Conservation (phyloP, 2,797 vertebrate species). For the Clarias fuscus region DNA sequence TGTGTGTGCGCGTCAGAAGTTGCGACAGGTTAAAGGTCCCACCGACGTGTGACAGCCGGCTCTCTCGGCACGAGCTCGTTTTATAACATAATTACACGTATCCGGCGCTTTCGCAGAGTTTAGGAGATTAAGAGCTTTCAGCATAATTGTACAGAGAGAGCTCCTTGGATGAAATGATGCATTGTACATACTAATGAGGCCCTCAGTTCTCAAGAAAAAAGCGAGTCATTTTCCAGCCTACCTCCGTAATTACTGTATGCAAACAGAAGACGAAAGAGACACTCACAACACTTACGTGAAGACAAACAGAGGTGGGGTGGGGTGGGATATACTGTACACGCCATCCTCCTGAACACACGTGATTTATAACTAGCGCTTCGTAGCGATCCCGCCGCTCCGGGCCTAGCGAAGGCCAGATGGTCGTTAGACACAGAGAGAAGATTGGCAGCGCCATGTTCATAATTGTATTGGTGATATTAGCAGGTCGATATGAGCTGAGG, state of each 20-base stretch:
- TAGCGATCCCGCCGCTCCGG: conserved; percentile 56
- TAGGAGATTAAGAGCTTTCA: conserved; percentile 57
- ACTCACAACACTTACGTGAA: conserved; percentile 12
- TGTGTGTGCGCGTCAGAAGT: not conserved
- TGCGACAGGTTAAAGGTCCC: conserved; percentile 27
- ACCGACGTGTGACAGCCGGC: conserved; percentile 25
- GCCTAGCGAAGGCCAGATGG: not conserved
- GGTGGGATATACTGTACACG: not conserved
- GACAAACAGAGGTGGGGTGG: conserved; percentile 23
- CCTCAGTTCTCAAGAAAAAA: conserved; percentile 46
- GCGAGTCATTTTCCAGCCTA: conserved; percentile 40
- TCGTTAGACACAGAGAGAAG: conserved; percentile 55
- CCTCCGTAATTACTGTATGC: conserved; percentile 52
- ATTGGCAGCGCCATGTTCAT: conserved; percentile 72
- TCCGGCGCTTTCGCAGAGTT: conserved; percentile 50
- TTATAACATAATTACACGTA: conserved; percentile 65
- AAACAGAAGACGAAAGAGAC: conserved; percentile 44
- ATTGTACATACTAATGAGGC: conserved; percentile 57
- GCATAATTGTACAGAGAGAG: conserved; percentile 54
- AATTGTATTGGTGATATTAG: conserved; percentile 84
- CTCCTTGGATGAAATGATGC: conserved; percentile 57
- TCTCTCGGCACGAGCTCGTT: conserved; percentile 49
- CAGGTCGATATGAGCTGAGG: conserved; percentile 81
- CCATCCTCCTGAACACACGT: not conserved
- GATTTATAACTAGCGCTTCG: conserved; percentile 37